phyloP scores from a whole-genome alignment of 2,113 vertebrate species.

The Xiphophorus maculatus region DNA sequence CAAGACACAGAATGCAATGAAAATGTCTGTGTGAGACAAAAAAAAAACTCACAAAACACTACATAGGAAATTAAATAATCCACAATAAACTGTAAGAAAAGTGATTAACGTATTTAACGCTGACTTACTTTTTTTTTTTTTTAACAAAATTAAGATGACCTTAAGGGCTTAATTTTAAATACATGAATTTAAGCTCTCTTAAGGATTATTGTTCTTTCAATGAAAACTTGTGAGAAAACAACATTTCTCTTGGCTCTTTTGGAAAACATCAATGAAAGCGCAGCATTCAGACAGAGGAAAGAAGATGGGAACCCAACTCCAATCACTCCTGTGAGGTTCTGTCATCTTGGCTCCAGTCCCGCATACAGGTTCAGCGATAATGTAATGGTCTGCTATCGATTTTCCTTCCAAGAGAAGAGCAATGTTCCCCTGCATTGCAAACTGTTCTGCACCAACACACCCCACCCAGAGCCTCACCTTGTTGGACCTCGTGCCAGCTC shows the following conservation, averaged over 20 bases:
- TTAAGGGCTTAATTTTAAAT: too few species aligned
- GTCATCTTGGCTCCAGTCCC: constrained; percentile 29
- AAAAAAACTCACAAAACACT: too few species aligned
- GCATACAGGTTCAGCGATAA: constrained; percentile 47
- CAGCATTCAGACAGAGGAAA: constrained; percentile 18
- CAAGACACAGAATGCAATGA: too few species aligned
- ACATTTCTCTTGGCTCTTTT: constrained; percentile 7
- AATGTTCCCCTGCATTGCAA: constrained; percentile 54
- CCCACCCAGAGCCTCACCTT: constrained; percentile 79
- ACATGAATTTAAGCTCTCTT: too few species aligned
- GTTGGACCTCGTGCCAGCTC: constrained; percentile 89
- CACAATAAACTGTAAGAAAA: too few species aligned
- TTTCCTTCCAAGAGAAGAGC: constrained; percentile 50
- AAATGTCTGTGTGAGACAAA: too few species aligned
- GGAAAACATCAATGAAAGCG: constrained; percentile 17
- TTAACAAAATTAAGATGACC: too few species aligned
- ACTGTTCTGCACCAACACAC: constrained; percentile 38
- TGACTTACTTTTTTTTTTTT: too few species aligned
- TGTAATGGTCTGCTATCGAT: constrained; percentile 62
- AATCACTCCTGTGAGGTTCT: constrained; percentile 10
- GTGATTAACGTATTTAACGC: too few species aligned
- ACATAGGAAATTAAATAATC: too few species aligned
- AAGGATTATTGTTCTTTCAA: too few species aligned
- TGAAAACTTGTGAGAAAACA: not conserved
- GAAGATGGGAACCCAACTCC: not conserved